Evolutionary conservation across 2,888 invertebrate genomes (phyloP).

Genomic region (Cynaeus angustus): DNA sequence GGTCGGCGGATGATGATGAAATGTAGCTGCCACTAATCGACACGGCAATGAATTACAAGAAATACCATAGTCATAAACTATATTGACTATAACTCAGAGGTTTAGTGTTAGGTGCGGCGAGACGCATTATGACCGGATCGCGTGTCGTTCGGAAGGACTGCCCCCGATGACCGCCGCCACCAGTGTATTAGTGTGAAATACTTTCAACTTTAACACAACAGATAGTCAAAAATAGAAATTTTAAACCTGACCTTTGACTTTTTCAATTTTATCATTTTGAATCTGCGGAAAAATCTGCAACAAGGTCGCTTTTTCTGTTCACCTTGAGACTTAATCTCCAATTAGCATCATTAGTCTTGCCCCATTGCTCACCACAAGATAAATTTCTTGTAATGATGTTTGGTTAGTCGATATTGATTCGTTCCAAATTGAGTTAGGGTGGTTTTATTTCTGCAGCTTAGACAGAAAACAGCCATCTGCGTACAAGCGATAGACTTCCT

Average conservation of each 20-base stretch:
- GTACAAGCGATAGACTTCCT: slow-evolving; percentile 49
- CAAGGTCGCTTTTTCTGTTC: slow-evolving; percentile 14
- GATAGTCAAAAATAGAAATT: background rate
- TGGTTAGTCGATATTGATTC: slow-evolving; percentile 52
- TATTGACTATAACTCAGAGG: slow-evolving; percentile 56
- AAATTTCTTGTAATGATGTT: slow-evolving; percentile 51
- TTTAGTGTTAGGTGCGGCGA: slow-evolving; percentile 60
- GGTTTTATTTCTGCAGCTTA: slow-evolving; percentile 44
- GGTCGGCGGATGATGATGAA: slow-evolving; percentile 51
- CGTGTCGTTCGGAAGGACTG: slow-evolving; percentile 54
- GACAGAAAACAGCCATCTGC: slow-evolving; percentile 42
- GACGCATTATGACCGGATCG: slow-evolving; percentile 61
- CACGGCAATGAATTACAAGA: slow-evolving; percentile 63
- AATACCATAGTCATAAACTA: slow-evolving; percentile 55
- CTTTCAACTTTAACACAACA: background rate
- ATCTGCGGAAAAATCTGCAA: background rate
- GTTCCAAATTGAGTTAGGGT: slow-evolving; percentile 35
- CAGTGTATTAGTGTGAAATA: slow-evolving; percentile 17
- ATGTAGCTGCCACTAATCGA: slow-evolving; percentile 60
- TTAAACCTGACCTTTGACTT: background rate
- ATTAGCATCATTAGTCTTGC: slow-evolving; percentile 28
- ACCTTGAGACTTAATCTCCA: slow-evolving; percentile 25
- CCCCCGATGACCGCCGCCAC: slow-evolving; percentile 49
- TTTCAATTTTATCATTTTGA: no score
- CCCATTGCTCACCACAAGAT: slow-evolving; percentile 36